Base-by-base conservation (phyloP, 2,888 invertebrate species). In the Drosophila nr. fundita region DNA sequence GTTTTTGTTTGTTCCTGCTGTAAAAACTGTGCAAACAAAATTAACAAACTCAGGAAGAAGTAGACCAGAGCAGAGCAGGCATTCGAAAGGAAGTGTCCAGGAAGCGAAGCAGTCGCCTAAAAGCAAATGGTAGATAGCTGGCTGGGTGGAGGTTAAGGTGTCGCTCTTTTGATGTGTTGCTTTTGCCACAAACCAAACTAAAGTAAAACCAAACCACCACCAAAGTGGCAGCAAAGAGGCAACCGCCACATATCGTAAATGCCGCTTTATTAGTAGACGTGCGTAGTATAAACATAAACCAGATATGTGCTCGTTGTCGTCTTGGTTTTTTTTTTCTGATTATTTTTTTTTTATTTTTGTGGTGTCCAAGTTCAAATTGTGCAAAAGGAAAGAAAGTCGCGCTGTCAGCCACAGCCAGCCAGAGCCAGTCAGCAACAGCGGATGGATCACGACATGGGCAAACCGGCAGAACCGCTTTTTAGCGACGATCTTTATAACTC, bases 331-430 rank as follows among this genome's bases (percentile, higher is more conserved):
- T 54, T 42, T 21, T 42, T 21, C 21, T 21, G 7, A 21, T 21
- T 45, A n/a, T 52, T 34, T 24, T 32, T 36, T 52, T 52, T 52
- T 34, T 11, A 11, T 27, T 38, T 55, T 38, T 55, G 71, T 74
- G 85, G 86, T 87, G 87, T 86, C 88, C 87, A 87, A 87, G 87
- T 87, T 87, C 87, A 87, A 86, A 87, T 80, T 81, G 80, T 82
- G 83, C 83, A 66, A 83, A 85, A 85, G 86, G 83, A 87, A 87
- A 84, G 86, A 87, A 82, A 81, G 79, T 76, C 73, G 38, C 52
- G 55, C 48, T 54, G 53, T 38, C 45, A 73, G 67, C 58, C 15
- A 65, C 29, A 49, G 49, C 53, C 45, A 27, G 42, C 29, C 34
- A 42, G 32, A 40, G 65, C 52, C 21, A 52, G 40, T 27, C 27